Evolutionary conservation across 1,140 invertebrate genomes (phyloP).

Genomic region (Chionoecetes opilio): DNA sequence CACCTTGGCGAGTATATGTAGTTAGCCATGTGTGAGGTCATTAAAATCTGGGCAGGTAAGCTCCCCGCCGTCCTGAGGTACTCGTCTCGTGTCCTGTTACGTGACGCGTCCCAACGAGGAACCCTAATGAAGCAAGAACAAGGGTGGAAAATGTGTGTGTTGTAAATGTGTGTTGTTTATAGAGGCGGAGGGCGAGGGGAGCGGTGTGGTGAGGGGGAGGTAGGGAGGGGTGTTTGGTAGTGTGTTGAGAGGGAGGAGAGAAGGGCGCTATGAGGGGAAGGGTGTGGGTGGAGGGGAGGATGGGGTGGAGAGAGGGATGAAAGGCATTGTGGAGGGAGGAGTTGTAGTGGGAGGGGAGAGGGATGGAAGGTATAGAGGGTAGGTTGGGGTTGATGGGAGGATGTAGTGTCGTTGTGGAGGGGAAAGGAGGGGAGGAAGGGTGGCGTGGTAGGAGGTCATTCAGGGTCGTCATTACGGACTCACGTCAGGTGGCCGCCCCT

Average conservation of each 20-base stretch:
- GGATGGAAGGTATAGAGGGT: neutral
- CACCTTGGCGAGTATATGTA: neutral
- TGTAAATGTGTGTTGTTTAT: neutral
- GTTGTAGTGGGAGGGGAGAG: neutral
- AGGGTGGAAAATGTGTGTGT: slow-evolving; percentile 24
- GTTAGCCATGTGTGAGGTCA: neutral
- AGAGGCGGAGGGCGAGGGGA: neutral
- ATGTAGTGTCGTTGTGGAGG: neutral
- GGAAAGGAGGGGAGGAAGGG: neutral
- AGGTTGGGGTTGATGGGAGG: neutral
- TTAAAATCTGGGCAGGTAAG: slow-evolving; percentile 28
- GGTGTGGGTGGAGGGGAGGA: neutral
- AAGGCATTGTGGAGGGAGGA: neutral
- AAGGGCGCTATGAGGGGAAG: neutral
- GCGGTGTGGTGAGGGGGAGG: neutral
- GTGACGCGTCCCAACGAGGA: neutral
- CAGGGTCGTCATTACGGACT: neutral
- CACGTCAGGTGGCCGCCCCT: neutral
- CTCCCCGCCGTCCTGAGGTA: neutral
- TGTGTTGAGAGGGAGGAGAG: neutral
- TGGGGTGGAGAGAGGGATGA: neutral
- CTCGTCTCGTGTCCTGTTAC: slow-evolving; percentile 12
- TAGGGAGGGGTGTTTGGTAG: neutral
- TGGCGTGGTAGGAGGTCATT: neutral
- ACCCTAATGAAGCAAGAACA: neutral